Evolutionary conservation across 2,113 vertebrate species (phyloP), one percentile per base, ranked within the genome.

Genomic region (Dipodomys merriami): DNA sequence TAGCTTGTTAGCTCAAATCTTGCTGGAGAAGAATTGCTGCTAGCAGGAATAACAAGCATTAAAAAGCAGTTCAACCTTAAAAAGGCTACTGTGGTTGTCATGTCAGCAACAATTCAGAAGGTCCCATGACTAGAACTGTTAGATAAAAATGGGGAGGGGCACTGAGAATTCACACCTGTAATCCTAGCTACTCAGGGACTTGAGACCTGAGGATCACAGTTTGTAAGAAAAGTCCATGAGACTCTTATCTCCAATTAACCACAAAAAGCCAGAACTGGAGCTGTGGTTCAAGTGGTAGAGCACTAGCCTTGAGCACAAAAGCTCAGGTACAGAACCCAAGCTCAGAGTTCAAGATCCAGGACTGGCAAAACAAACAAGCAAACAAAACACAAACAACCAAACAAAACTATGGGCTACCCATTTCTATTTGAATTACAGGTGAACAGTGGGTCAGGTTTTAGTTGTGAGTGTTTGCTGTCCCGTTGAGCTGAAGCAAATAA

Each of bases 351-450:
- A 57, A 57, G 53, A 11, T 13, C 53, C 15, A 57, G 53, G 53
- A 13, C 4, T 16, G 15, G 53, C 12, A 57, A 57, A 57, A 57
- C 53, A 57, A 57, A 57, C 53, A 57, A 57, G 15, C 15, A 57
- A 57, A 57, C 53, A 57, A 57, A 57, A 9, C 1, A 1, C 49
- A 53, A 53, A 9, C 49, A 57, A 57, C 15, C 15, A 57, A 57
- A 57, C 53, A 13, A 57, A 57, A 57, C 53, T 65, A 60, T n/a
- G 78, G 6, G n/a, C 0, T 13, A 49, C 2, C 6, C 5, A 53
- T 5, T 79, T 74, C 85, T 27, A 91, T 74, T 20, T 46, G 9
- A 92, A 86, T 92, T 95, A 79, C 62, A 90, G 33, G 39, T 69
- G 67, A 82, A 74, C 15, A 83, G 1, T 49, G 20, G 49, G 30